phyloP scores from a whole-genome alignment of 2,888 invertebrate species.

The Cephalotes varians region DNA sequence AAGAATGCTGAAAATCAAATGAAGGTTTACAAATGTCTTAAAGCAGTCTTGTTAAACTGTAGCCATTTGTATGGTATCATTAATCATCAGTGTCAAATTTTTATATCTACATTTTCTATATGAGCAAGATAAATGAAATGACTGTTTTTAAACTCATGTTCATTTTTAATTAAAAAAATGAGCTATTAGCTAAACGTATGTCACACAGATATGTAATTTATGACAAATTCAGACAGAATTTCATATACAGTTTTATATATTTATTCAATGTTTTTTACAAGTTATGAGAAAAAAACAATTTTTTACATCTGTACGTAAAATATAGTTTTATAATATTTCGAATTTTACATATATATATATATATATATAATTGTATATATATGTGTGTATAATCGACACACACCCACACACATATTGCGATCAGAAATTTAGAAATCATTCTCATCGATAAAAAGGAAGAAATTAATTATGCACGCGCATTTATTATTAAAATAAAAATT shows the following conservation, averaged over 20 bases:
- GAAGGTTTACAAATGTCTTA: neutral
- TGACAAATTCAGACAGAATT: neutral
- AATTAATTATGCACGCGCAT: no score
- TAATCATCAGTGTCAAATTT: constrained; percentile 13
- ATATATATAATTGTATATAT: neutral
- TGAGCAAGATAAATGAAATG: constrained; percentile 8
- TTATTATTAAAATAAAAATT: neutral
- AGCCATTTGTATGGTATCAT: neutral
- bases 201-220: neutral
- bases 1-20: neutral
- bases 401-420: no score
- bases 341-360: neutral
- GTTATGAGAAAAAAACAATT: no score
- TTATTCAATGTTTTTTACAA: no score
- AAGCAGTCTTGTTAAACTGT: neutral
- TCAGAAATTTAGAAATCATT: no score
- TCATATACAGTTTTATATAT: no score
- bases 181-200: neutral
- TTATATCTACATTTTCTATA: neutral
- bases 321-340: no score
- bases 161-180: neutral
- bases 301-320: no score
- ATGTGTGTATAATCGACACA: no score
- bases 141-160: constrained; percentile 1
- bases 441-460: neutral